A percentile compares a stretch with the other conserved stretches of the same genome.
These are phyloP conservation scores for Aromia moschata DNA, from an alignment of 2,888 invertebrate species.

Conservation along the genomic window DNA sequence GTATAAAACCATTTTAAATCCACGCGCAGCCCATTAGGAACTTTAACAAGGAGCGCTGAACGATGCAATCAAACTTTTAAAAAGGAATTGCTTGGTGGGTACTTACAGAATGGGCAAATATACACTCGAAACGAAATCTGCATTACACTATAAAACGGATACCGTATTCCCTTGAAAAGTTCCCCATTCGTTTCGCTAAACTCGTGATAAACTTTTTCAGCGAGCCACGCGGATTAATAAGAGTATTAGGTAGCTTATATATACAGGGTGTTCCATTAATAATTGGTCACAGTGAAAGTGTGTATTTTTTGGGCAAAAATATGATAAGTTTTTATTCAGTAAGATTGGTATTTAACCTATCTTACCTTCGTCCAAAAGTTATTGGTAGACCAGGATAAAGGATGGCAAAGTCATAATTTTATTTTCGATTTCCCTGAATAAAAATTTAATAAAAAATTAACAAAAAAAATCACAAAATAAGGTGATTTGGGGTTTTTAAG, in stretches of 20 bases:
- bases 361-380: too few relatives aligned
- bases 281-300: too few relatives aligned
- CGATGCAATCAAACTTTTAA: conserved; percentile 28
- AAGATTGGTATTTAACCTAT: too few relatives aligned
- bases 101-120: conserved; percentile 25
- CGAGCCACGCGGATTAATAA: conserved; percentile 15
- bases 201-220: conserved; percentile 8
- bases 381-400: too few relatives aligned
- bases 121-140: conserved; percentile 38
- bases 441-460: too few relatives aligned
- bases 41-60: conserved; percentile 19
- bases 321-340: too few relatives aligned
- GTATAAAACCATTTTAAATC: conserved; percentile 5
- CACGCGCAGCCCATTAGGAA: conserved; percentile 12
- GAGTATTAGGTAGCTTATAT: neutral
- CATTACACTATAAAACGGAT: conserved; percentile 42
- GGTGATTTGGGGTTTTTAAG: too few relatives aligned
- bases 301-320: too few relatives aligned
- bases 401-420: too few relatives aligned
- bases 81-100: conserved; percentile 21
- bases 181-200: conserved; percentile 25
- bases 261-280: too few relatives aligned
- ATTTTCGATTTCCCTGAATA: too few relatives aligned
- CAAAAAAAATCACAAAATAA: too few relatives aligned
- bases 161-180: conserved; percentile 28